These are phyloP conservation scores for Orussus abietinus DNA, from an alignment of 1,140 invertebrate species.

Conservation along the genomic window DNA sequence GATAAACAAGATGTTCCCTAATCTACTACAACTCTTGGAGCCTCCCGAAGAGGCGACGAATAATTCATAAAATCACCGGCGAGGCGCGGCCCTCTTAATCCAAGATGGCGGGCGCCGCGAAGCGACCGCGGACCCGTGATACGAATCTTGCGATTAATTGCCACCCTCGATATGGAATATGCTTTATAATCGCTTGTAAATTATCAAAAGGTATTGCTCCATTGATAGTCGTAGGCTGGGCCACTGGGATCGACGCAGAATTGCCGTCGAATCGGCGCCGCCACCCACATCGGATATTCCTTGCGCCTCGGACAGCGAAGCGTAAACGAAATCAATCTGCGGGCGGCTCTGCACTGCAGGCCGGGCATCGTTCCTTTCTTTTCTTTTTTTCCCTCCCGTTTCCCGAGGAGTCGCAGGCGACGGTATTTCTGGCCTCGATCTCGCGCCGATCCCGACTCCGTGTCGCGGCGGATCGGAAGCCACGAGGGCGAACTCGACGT, in stretches of 20 bases:
- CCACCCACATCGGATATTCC: conserved; percentile 5
- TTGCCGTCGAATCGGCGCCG: conserved; percentile 19
- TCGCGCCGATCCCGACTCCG: conserved; percentile 6
- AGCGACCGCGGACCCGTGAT: conserved; percentile 18
- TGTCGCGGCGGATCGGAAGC: conserved; percentile 14
- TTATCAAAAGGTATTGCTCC: conserved; percentile 11
- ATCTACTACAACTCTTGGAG: conserved; percentile 19
- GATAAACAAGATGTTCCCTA: conserved; percentile 35
- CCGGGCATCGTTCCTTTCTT: conserved; percentile 15
- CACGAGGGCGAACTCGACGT: neutral
- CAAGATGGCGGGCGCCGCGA: conserved; percentile 21
- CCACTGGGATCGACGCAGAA: neutral
- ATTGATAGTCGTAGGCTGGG: too few relatives aligned
- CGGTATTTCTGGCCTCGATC: conserved; percentile 1
- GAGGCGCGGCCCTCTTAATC: conserved; percentile 26
- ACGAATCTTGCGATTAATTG: conserved; percentile 5
- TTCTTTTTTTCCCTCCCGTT: conserved; percentile 18
- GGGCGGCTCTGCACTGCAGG: conserved; percentile 19
- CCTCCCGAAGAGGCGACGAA: conserved; percentile 7
- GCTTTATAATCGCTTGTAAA: conserved; percentile 11
- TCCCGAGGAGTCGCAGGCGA: neutral
- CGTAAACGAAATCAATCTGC: conserved; percentile 34
- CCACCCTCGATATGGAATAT: too few relatives aligned
- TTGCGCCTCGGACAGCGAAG: conserved; percentile 24
- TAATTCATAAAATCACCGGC: conserved; percentile 22